These are phyloP conservation scores for Pristionchus maxplancki DNA, from an alignment of 2,888 invertebrate genomes.

Conservation along the genomic window DNA sequence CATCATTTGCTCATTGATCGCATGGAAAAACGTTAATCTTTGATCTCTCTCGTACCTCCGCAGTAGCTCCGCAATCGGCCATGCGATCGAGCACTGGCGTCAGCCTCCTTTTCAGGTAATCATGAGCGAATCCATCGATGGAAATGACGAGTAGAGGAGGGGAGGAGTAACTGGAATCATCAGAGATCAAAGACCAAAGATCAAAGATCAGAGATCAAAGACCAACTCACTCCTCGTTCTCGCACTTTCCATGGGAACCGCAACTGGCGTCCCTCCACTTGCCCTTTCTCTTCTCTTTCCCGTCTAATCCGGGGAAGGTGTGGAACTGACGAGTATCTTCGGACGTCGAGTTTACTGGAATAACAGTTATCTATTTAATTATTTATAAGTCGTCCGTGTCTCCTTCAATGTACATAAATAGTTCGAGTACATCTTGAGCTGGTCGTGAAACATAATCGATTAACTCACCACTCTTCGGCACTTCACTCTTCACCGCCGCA, in stretches of 20 bases:
- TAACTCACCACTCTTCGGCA: no score
- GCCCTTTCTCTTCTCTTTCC: neutral
- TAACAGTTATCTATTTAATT: no score
- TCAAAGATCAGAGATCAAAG: no score
- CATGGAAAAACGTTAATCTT: neutral
- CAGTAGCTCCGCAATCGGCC: conserved; percentile 70
- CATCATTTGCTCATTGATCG: no score
- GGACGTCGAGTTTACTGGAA: neutral
- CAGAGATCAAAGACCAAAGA: no score
- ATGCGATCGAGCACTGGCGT: conserved; percentile 67
- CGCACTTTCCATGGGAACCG: conserved; percentile 54
- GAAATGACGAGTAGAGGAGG: conserved; percentile 63
- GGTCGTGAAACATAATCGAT: no score
- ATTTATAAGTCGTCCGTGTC: no score
- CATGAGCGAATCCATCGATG: conserved; percentile 71
- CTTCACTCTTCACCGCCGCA: no score
- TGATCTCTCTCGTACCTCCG: conserved; percentile 61
- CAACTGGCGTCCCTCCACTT: conserved; percentile 40
- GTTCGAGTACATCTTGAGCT: no score
- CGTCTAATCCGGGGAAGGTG: neutral
- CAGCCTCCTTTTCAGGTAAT: conserved; percentile 68
- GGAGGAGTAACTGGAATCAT: neutral
- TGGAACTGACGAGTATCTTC: conserved; percentile 34
- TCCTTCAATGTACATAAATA: no score
- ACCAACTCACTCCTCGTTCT: conserved; percentile 56